Base-by-base conservation (phyloP, 2,888 invertebrate genomes). In the Tortricodes alternella region DNA sequence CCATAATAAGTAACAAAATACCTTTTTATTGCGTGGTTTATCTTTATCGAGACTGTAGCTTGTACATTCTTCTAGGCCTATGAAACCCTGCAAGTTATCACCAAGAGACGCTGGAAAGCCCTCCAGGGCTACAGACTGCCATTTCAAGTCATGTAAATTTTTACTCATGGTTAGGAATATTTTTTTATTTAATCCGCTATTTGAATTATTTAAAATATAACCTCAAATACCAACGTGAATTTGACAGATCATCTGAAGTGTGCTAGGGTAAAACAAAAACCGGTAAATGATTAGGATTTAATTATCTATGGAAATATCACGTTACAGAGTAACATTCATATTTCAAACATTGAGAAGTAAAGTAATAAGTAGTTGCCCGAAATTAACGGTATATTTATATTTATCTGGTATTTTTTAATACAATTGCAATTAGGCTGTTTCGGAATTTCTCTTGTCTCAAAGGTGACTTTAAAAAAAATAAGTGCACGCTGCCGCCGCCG, bases 41-140 rank as follows among this genome's bases (percentile, higher is more conserved):
- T 80, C 81, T 67, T 76, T 85, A 63, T 89, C 90, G 38, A 94
- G 76, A 60, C 92, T 92, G 73, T 96, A 96, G 63, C 94, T 92
- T 2, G 92, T 92, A 58, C 96, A 92, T 71, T 96, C 96, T 82
- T 96, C 96, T 37, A 96, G 91, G 0, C 95, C 96, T 27, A 95
- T 92, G 59, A 96, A 92, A 8, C 94, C 95, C 62, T 95, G 94
- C 49, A 94, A 89, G 57, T 83, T 84, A 15, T 84, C 82, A 0
- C 81, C 68, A 64, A 80, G 70, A 3, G 83, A 72, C 1, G 72
- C 69, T 1, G 89, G 83, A 52, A 87, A 89, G 15, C 93, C 93
- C 62, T 94, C 93, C 23, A 95, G 80, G 59, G 93, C 89, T 0
- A 95, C 92, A 3, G 94, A 92, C 68, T 93, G 92, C 95, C 95